Evolutionary conservation across 2,797 vertebrate species (phyloP), one percentile per base, ranked within the genome.

Genomic region (Octomys mimax): DNA sequence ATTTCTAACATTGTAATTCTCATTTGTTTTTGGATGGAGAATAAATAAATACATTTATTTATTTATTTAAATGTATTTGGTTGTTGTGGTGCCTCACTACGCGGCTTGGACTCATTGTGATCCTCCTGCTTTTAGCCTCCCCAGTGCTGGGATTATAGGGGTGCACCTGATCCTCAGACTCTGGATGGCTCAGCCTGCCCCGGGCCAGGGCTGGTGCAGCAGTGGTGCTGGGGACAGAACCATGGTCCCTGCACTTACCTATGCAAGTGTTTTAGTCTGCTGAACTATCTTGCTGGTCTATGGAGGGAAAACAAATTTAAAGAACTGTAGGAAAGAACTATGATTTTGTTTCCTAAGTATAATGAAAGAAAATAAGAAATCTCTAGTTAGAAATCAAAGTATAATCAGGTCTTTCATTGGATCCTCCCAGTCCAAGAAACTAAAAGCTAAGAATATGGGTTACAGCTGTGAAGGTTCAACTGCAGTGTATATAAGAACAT

Each of bases 341-440:
- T 13, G 0, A 81, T 92, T 7, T 24, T 57, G 10, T 62, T 87
- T 92, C 31, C 70, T 77, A 49, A 49, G 18, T 77, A 78, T 78
- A 54, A 80, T 81, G 22, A 64, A 49, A 86, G 87, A 64, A 73
- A 57, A 85, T n/a, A 31, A 83, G n/a, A 88, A 94, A 61, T 81
- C 33, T 59, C 31, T 77, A 22, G 28, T 26, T 61, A 36, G 77
- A 52, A 80, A 61, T 86, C n/a, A 57, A 75, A 46, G 22, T 62
- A 36, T 75, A 71, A 77, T 68, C 13, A 52, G 4, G 7, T 11
- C 21, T 85, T 94, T 94, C 8, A 21, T 73, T 84, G 19, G 6
- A 36, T 71, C 46, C 83, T 71, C 33, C 6, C 16, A 46, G 19
- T 39, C 10, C 1, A 52, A 90, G 11, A 14, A 70, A 87, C 77